phyloP scores from a whole-genome alignment of 2,888 invertebrate genomes.

The Drosophila macrothrix region DNA sequence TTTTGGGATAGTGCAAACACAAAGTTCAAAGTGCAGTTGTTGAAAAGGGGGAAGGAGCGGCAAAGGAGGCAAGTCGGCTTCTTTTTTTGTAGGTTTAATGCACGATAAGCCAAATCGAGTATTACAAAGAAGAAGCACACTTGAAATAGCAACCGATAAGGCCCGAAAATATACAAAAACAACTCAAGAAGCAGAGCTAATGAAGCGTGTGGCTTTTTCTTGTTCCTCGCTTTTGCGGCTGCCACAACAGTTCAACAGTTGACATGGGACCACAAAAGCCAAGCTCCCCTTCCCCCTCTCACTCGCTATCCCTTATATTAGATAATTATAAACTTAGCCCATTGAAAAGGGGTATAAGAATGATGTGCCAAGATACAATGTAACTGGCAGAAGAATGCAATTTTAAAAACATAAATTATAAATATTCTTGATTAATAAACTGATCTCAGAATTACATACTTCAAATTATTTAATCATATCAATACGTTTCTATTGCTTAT shows the following conservation, averaged over 20 bases:
- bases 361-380: not conserved
- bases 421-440: not conserved
- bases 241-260: slow-evolving; percentile 13
- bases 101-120: slow-evolving; percentile 52
- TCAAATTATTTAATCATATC: no score
- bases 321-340: slow-evolving; percentile 19
- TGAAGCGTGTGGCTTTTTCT: slow-evolving; percentile 35
- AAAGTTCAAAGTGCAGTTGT: slow-evolving; percentile 69
- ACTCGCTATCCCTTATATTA: not conserved
- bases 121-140: slow-evolving; percentile 20
- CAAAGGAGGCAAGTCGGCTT: slow-evolving; percentile 55
- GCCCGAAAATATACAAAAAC: not conserved
- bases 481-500: no score
- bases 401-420: not conserved
- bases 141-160: slow-evolving; percentile 58
- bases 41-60: slow-evolving; percentile 5
- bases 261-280: slow-evolving; percentile 19
- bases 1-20: slow-evolving; percentile 35
- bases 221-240: not conserved
- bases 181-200: slow-evolving; percentile 32
- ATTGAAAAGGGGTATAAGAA: not conserved
- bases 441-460: not conserved
- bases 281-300: not conserved
- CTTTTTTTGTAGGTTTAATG: slow-evolving; percentile 61
- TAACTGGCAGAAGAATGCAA: not conserved